Evolutionary conservation across 1,140 invertebrate genomes (phyloP).

Genomic region (Eulimnadia texana): DNA sequence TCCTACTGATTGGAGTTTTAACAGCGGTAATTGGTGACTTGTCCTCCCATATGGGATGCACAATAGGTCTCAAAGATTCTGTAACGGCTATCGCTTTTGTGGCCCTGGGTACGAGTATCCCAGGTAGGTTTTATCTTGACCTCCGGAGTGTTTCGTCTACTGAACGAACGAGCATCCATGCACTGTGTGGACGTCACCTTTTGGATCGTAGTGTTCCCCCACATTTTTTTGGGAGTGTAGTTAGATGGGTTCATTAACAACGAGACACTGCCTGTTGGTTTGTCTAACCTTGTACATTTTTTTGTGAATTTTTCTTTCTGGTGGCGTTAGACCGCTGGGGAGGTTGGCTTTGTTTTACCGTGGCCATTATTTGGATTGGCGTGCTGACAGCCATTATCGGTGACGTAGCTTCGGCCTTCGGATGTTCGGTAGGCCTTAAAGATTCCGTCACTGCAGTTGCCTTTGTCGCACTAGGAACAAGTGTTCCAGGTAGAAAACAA

Average conservation of each 20-base stretch:
- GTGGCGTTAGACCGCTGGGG: conserved; percentile 25
- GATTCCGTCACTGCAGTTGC: conserved; percentile 47
- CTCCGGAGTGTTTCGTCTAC: too few species aligned
- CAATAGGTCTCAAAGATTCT: conserved; percentile 42
- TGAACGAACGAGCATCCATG: too few species aligned
- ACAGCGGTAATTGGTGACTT: conserved; percentile 46
- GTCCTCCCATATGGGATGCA: conserved; percentile 44
- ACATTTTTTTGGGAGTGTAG: too few species aligned
- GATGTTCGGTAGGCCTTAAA: conserved; percentile 44
- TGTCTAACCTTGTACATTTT: conserved; percentile 1
- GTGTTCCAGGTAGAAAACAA: conserved; percentile 39
- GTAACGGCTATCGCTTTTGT: conserved; percentile 49
- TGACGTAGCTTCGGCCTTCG: conserved; percentile 43
- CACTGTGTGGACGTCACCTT: too few species aligned
- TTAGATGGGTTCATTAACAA: too few species aligned
- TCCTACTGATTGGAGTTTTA: conserved; percentile 40
- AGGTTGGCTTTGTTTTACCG: conserved; percentile 46
- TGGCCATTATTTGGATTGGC: conserved; percentile 41
- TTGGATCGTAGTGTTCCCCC: too few species aligned
- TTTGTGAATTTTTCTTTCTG: neutral
- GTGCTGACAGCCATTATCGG: conserved; percentile 44
- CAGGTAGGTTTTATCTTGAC: conserved; percentile 30
- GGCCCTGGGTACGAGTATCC: conserved; percentile 41
- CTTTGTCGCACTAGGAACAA: conserved; percentile 44
- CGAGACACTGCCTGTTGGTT: neutral